Conservation (phyloP, 2,113 vertebrate genomes). For the Pitta sordida region DNA sequence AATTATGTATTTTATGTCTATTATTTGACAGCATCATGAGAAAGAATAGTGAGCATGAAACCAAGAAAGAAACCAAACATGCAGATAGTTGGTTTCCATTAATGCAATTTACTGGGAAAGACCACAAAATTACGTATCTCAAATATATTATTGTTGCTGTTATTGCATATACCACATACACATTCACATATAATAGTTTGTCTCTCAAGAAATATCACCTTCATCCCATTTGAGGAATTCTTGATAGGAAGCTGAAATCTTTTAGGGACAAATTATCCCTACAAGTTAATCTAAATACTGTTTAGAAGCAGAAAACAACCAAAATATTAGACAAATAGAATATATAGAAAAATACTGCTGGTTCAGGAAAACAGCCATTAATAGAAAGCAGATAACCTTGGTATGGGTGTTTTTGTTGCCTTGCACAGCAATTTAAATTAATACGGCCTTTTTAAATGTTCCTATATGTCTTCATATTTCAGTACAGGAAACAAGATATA, state of each 20-base stretch:
- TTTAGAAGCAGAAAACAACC: background rate
- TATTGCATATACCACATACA: background rate
- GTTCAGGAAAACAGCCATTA: background rate
- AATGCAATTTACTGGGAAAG: background rate
- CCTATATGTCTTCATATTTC: rapidly evolving
- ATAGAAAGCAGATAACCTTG: background rate
- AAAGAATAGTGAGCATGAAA: background rate
- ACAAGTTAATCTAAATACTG: background rate
- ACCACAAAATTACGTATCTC: background rate
- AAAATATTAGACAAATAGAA: background rate
- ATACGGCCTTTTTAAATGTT: background rate
- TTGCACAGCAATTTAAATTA: background rate
- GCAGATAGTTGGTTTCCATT: background rate
- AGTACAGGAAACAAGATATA: background rate
- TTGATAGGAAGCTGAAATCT: background rate
- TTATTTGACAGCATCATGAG: background rate
- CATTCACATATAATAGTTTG: background rate
- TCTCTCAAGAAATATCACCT: background rate
- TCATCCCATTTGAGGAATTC: background rate
- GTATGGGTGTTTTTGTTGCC: background rate
- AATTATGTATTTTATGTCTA: background rate
- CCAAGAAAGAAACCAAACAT: background rate
- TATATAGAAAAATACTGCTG: background rate
- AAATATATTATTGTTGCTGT: background rate
- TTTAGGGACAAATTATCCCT: background rate